Conservation (phyloP, 2,113 vertebrate genomes). For the Xiphorhynchus elegans region DNA sequence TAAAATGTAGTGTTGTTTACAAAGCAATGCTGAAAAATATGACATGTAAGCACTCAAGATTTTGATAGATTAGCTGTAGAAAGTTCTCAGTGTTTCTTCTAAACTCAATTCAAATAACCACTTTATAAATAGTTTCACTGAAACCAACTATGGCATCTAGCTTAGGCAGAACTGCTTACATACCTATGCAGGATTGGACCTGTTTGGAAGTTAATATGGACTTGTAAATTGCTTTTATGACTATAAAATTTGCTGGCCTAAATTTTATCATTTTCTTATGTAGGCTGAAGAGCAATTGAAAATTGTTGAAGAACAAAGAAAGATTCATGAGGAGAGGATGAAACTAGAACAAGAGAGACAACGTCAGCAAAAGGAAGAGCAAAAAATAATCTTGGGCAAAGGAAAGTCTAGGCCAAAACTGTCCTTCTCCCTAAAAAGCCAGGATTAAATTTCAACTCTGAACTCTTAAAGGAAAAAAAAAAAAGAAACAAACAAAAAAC, state of each 20-base stretch:
- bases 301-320: constrained; percentile 99
- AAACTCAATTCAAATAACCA: neutral
- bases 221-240: constrained; percentile 20
- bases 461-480: constrained; percentile 76
- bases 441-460: constrained; percentile 86
- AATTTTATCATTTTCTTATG: constrained; percentile 49
- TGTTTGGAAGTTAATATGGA: neutral
- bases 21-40: neutral
- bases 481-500: neutral
- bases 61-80: neutral
- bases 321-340: constrained; percentile 99
- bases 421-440: constrained; percentile 95
- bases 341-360: constrained; percentile 99
- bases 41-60: neutral
- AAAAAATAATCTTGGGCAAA: constrained; percentile 99
- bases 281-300: constrained; percentile 99
- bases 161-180: neutral
- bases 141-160: neutral
- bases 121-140: constrained; percentile 20
- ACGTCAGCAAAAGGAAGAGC: constrained; percentile 98
- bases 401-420: constrained; percentile 98
- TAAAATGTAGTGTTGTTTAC: neutral
- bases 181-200: neutral
- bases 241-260: constrained; percentile 7
- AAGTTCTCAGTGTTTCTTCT: neutral